Conservation (phyloP, 2,797 vertebrate genomes). For the Loris lydekkerianus region DNA sequence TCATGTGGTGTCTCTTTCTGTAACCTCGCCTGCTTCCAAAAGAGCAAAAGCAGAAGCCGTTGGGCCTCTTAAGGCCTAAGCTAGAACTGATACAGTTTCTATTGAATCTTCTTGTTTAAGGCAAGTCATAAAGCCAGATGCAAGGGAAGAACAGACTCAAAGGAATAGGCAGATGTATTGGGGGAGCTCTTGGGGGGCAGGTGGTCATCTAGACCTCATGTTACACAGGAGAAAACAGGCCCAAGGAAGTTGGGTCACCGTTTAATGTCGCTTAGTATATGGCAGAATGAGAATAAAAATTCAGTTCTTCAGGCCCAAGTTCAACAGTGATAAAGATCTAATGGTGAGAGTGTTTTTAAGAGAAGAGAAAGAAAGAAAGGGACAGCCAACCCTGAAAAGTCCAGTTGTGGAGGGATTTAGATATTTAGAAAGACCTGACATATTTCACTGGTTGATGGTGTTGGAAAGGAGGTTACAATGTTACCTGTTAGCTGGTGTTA, state of each 20-base stretch:
- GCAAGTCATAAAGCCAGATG: not conserved
- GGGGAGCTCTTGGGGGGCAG: not conserved
- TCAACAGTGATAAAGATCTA: not conserved
- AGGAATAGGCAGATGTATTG: not conserved
- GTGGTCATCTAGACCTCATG: not conserved
- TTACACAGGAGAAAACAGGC: not conserved
- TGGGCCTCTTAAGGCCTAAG: not conserved
- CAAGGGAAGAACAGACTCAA: not conserved
- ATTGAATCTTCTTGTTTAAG: not conserved
- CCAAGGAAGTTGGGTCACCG: not conserved
- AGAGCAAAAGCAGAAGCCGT: not conserved
- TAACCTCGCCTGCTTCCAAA: not conserved
- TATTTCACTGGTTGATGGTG: not conserved
- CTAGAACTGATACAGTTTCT: not conserved
- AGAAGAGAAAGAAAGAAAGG: not conserved
- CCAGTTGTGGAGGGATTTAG: not conserved
- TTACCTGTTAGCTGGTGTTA: not conserved
- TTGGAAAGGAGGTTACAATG: not conserved
- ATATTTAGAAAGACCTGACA: not conserved
- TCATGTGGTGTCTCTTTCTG: not conserved
- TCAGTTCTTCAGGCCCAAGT: not conserved
- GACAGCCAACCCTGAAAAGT: not conserved
- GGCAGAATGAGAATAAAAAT: not conserved
- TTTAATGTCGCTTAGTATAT: not conserved
- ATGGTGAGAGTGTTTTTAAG: not conserved